phyloP scores from a whole-genome alignment of 2,888 invertebrate species.

The Teleogryllus oceanicus region DNA sequence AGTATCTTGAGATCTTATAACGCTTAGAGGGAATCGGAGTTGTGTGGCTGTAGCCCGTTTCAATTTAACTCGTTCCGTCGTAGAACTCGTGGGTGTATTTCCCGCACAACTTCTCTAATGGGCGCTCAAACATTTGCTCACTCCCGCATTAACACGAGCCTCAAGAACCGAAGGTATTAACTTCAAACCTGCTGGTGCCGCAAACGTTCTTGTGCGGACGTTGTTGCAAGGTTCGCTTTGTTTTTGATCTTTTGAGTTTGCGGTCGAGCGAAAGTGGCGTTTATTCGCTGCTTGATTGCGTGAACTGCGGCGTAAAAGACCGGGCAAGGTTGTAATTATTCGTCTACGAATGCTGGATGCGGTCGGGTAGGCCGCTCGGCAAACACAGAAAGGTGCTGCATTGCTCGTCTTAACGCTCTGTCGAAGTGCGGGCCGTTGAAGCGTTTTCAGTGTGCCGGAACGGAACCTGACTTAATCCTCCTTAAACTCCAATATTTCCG shows the following conservation, averaged over 20 bases:
- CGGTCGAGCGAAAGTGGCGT: background rate
- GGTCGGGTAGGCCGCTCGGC: background rate
- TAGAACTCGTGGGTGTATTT: no score
- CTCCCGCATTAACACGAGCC: background rate
- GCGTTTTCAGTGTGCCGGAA: background rate
- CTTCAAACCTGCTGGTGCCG: background rate
- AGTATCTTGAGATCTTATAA: no score
- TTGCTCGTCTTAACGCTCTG: background rate
- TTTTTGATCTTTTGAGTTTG: background rate
- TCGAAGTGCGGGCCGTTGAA: background rate
- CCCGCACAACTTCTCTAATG: background rate
- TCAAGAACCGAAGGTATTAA: background rate
- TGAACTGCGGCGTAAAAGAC: background rate
- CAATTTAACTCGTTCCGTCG: no score
- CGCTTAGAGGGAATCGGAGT: no score
- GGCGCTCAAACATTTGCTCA: background rate
- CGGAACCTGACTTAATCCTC: no score
- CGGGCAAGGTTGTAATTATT: background rate
- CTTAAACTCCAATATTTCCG: no score
- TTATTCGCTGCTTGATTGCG: conserved; percentile 2
- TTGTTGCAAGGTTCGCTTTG: background rate
- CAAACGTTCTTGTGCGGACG: background rate
- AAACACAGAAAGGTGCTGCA: background rate
- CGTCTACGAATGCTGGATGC: background rate
- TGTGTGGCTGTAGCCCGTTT: no score